Evolutionary conservation across 2,113 vertebrate species (phyloP).

Genomic region (Athene cunicularia): DNA sequence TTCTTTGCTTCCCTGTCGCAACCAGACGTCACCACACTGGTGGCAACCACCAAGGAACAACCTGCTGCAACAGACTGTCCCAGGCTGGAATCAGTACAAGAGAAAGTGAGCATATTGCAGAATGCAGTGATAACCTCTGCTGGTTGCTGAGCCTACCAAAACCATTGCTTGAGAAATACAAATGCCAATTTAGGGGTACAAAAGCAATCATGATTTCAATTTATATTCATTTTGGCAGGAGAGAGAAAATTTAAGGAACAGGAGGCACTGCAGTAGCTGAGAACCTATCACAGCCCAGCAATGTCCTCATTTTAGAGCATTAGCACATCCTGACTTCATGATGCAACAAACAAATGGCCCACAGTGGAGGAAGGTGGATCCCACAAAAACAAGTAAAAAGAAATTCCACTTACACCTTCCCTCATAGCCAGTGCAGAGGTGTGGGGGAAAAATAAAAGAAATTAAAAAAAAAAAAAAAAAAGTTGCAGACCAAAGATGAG

Average conservation of each 20-base stretch:
- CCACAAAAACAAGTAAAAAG: background rate
- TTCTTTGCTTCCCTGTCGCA: background rate
- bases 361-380: background rate
- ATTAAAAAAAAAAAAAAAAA: background rate
- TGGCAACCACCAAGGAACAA: background rate
- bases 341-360: background rate
- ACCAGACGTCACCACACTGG: background rate
- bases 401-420: background rate
- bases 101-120: background rate
- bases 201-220: background rate
- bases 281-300: background rate
- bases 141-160: background rate
- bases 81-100: background rate
- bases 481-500: background rate
- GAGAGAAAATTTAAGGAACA: background rate
- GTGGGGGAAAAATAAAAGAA: background rate
- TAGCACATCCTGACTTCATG: background rate
- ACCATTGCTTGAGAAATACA: background rate
- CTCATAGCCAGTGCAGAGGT: background rate
- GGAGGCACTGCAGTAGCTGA: background rate
- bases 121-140: background rate
- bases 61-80: background rate
- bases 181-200: background rate
- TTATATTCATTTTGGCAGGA: background rate
- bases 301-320: background rate